Evolutionary conservation across 1,140 invertebrate genomes (phyloP).

Genomic region (Bombus confusus): DNA sequence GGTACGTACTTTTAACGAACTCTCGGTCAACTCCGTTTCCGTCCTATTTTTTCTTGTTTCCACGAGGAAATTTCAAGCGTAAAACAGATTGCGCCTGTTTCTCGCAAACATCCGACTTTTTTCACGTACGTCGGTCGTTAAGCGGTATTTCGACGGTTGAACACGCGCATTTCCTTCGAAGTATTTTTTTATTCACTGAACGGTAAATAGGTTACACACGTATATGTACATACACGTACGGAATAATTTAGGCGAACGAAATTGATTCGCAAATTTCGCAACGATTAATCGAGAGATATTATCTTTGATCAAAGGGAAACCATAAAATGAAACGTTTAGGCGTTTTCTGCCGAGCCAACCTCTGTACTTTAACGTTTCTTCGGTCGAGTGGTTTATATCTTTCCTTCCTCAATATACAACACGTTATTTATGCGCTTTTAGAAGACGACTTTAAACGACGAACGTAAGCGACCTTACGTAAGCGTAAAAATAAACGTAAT

Average conservation of each 20-base stretch:
- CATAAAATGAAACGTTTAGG: not conserved
- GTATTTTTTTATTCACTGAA: no score
- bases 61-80: not conserved
- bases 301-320: not conserved
- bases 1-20: no score
- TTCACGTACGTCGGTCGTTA: no score
- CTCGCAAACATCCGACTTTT: no score
- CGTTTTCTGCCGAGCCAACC: no score
- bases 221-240: not conserved
- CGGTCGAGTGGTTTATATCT: not conserved
- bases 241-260: not conserved
- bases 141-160: not conserved
- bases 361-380: not conserved
- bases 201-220: not conserved
- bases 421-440: not conserved
- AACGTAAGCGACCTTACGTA: not conserved
- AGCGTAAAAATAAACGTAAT: not conserved
- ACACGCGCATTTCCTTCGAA: not conserved
- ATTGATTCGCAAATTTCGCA: not conserved
- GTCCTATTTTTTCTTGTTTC: not conserved
- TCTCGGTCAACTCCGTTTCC: not conserved
- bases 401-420: not conserved
- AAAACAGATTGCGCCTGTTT: not conserved
- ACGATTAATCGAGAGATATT: not conserved
- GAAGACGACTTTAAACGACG: not conserved